Conservation (phyloP, 2,797 vertebrate genomes). For the Anolis apletophallus region DNA sequence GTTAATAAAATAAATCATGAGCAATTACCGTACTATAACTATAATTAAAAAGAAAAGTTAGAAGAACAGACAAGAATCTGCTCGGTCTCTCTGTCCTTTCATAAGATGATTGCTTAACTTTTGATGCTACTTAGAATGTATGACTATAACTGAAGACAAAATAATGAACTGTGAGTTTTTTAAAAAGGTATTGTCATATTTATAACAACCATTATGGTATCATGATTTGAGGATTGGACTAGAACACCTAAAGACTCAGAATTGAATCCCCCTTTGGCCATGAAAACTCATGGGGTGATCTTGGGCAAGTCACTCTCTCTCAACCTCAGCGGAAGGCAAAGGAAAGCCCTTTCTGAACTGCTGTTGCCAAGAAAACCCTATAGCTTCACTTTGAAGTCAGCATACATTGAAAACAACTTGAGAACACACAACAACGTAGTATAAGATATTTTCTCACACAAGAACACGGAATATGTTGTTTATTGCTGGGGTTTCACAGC, state of each 20-base stretch:
- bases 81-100: neutral
- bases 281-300: neutral
- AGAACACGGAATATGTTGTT: neutral
- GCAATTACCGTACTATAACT: neutral
- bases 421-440: too few species aligned
- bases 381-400: too few species aligned
- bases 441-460: too few species aligned
- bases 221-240: too few species aligned
- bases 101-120: conserved; percentile 6
- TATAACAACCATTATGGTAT: neutral
- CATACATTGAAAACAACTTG: too few species aligned
- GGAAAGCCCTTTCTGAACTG: too few species aligned
- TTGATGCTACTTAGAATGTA: neutral
- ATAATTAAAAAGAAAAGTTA: conserved; percentile 47
- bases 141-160: neutral
- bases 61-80: conserved; percentile 13
- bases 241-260: neutral
- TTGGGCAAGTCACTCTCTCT: too few species aligned
- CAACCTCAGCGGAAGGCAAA: too few species aligned
- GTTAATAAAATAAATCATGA: conserved; percentile 54
- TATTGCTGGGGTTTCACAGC: neutral
- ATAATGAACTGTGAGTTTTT: neutral
- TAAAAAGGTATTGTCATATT: neutral
- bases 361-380: too few species aligned
- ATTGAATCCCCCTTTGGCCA: neutral